Evolutionary conservation across 1,140 invertebrate genomes (phyloP), one percentile per base, ranked within the genome.

Genomic region (Pseudomyrmex concolor): DNA sequence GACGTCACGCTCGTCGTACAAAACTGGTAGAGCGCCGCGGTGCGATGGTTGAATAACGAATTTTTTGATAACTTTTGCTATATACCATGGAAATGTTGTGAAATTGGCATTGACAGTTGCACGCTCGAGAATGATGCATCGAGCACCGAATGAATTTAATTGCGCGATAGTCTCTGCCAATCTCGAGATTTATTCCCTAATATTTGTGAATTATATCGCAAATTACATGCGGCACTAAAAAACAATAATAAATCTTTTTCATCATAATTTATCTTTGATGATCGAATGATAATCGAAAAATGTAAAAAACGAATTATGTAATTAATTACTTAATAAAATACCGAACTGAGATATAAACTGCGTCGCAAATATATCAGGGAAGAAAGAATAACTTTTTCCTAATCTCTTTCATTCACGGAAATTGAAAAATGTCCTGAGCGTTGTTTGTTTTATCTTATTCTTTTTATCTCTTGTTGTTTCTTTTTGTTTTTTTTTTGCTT

Each of bases 21-120:
- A 70, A 80, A 71, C 15, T 48, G 12, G 15, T 45, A 17, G n/a
- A 60, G 43, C 13, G 17, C 54, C 5, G 22, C 5, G 22, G 9
- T n/a, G 15, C 7, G n/a, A 80, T 70, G 15, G 66, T 59, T 48
- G 70, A 80, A 50, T 70, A 70, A 80, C 66, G 59, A 57, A 50
- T 34, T 34, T 78, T 78, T 59, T 48, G 64, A 12, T 48, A 50
- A 80, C 19, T 66, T 80, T 50, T 50, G 3, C 34, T 25, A n/a
- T n/a, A n/a, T n/a, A 50, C 22, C 15, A 10, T 15, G 62, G 0
- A 19, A 8, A 15, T 43, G 25, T 25, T 54, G 5, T 25, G 12
- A n/a, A 54, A 45, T n/a, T 22, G 19, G 2, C 34, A 10, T 25
- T 57, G 19, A 78, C 68, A 34, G 34, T 34, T 34, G 34, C 43